These are phyloP conservation scores for Blastomussa wellsi DNA, from an alignment of 92 coral and sea anemone genomes.

Conservation along the genomic window DNA sequence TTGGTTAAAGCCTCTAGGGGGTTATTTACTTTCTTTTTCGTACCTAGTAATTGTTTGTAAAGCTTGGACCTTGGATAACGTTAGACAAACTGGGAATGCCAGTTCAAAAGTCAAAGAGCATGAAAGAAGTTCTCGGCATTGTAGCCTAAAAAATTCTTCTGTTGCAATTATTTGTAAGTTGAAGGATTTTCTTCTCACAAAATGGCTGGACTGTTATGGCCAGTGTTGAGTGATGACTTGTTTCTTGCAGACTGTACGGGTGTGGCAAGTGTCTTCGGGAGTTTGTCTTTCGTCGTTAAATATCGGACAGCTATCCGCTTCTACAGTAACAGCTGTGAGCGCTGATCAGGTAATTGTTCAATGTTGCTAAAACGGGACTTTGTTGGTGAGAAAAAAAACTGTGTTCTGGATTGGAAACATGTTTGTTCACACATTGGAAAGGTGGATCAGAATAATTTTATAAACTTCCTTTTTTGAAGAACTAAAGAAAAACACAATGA, in stretches of 20 bases:
- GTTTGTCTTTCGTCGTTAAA: conserved; percentile 75
- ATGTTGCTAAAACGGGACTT: not conserved
- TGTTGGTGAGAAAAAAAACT: not conserved
- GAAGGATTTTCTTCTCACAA: too few species aligned
- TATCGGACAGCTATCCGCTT: conserved; percentile 69
- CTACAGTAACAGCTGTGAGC: conserved; percentile 89
- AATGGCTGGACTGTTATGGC: too few species aligned
- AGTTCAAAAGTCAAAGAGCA: too few species aligned
- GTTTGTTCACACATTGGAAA: not conserved
- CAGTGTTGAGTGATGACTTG: not conserved
- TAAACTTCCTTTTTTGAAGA: not conserved
- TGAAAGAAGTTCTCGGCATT: too few species aligned
- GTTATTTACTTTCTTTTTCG: too few species aligned
- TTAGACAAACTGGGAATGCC: too few species aligned
- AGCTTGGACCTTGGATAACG: too few species aligned
- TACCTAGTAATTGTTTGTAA: too few species aligned
- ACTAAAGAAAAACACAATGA: too few species aligned
- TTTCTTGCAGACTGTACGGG: conserved; percentile 77
- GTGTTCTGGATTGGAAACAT: not conserved
- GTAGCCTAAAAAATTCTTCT: too few species aligned
- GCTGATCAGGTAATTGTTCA: conserved; percentile 74
- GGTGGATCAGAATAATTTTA: not conserved
- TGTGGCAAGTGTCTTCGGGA: conserved; percentile 88
- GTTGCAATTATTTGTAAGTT: too few species aligned
- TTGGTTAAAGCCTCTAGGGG: too few species aligned